A percentile compares a stretch with the other conserved stretches of the same genome.
These are phyloP conservation scores for Graphium colonna DNA, from an alignment of 2,888 invertebrate species.

Conservation along the genomic window DNA sequence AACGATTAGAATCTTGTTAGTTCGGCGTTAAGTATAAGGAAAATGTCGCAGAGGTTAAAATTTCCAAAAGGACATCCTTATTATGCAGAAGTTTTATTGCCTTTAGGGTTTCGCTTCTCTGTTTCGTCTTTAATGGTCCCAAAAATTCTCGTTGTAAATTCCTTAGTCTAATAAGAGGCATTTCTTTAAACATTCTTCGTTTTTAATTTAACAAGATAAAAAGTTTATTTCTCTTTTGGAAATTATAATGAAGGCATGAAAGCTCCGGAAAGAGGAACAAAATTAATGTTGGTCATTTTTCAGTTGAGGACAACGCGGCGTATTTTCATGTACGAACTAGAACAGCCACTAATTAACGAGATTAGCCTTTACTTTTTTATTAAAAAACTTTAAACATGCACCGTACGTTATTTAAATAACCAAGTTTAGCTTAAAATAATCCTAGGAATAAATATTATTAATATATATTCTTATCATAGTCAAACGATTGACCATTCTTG, in stretches of 20 bases:
- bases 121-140: neutral
- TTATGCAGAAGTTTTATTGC: neutral
- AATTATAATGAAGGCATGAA: slow-evolving; percentile 22
- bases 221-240: slow-evolving; percentile 21
- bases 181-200: slow-evolving; percentile 14
- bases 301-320: slow-evolving; percentile 10
- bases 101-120: neutral
- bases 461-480: no score
- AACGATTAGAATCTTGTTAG: neutral
- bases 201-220: slow-evolving; percentile 19
- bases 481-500: no score
- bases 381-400: neutral
- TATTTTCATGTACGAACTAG: slow-evolving; percentile 15
- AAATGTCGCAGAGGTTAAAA: neutral
- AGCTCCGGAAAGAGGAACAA: slow-evolving; percentile 18
- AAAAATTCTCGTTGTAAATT: slow-evolving; percentile 3
- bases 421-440: no score
- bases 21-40: neutral
- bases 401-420: neutral
- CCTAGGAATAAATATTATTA: no score
- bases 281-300: slow-evolving; percentile 23
- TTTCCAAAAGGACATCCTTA: neutral
- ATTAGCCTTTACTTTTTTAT: slow-evolving; percentile 48
- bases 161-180: slow-evolving; percentile 6
- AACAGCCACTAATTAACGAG: slow-evolving; percentile 66